Conservation (phyloP, 2,797 vertebrate species). For the Labeo calbasu region DNA sequence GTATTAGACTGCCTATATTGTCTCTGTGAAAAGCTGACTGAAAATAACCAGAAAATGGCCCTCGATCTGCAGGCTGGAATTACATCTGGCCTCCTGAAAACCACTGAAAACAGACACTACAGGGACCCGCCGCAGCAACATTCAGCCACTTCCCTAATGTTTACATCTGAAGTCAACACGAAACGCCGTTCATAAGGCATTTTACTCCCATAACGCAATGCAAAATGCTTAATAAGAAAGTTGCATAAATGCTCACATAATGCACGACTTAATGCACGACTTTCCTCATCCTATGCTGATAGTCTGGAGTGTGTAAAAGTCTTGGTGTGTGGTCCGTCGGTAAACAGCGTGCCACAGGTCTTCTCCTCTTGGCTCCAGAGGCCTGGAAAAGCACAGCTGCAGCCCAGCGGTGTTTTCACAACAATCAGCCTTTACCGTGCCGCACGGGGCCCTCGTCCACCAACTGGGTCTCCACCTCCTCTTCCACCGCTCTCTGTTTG, state of each 20-base stretch:
- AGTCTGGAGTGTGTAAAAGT: not conserved
- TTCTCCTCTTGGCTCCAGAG: conserved; percentile 41
- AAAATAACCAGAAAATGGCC: conserved; percentile 42
- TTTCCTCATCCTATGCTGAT: not conserved
- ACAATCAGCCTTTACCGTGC: conserved; percentile 47
- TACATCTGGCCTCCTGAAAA: conserved; percentile 46
- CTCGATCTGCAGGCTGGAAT: conserved; percentile 50
- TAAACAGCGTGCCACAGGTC: conserved; percentile 50
- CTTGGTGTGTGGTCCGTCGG: conserved; percentile 64
- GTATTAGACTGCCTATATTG: conserved; percentile 14
- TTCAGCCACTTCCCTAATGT: not conserved
- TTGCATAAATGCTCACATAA: not conserved
- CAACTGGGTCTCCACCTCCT: conserved; percentile 36
- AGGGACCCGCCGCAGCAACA: conserved; percentile 13
- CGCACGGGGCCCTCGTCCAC: not conserved
- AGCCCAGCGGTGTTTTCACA: conserved; percentile 60
- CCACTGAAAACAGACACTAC: conserved; percentile 52
- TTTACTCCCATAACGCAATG: not conserved
- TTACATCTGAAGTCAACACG: not conserved
- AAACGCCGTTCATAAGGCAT: not conserved
- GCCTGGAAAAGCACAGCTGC: conserved; percentile 65
- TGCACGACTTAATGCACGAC: not conserved
- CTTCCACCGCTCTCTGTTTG: conserved; percentile 20
- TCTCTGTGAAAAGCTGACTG: conserved; percentile 31
- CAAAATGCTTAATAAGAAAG: not conserved